These are phyloP conservation scores for Coenonympha glycerion DNA, from an alignment of 2,888 invertebrate species.

Conservation along the genomic window DNA sequence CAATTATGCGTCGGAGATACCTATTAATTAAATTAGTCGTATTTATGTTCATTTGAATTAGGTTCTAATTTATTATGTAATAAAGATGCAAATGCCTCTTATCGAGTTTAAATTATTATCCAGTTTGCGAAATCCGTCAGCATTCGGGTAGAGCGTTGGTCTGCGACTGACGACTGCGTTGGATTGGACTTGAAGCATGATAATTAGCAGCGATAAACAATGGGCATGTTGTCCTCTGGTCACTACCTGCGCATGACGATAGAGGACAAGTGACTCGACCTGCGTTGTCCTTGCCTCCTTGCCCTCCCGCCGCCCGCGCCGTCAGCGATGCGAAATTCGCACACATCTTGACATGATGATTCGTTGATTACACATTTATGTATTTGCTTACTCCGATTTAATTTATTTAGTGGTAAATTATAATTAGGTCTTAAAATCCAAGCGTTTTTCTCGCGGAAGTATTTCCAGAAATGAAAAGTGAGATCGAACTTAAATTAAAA, in stretches of 20 bases:
- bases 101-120: not conserved
- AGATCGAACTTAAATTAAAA: too few relatives aligned
- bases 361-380: constrained; percentile 19
- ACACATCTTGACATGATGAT: constrained; percentile 34
- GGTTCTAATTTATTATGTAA: not conserved
- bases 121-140: constrained; percentile 31
- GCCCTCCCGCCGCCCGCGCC: too few relatives aligned
- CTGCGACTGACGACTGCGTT: constrained; percentile 61
- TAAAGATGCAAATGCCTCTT: not conserved
- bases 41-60: not conserved
- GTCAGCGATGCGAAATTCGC: constrained; percentile 44
- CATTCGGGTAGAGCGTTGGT: constrained; percentile 43
- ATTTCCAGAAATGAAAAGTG: too few relatives aligned
- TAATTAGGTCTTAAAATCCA: too few relatives aligned
- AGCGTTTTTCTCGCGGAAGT: too few relatives aligned
- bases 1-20: not conserved
- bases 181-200: constrained; percentile 69
- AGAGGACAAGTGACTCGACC: constrained; percentile 68
- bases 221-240: constrained; percentile 69
- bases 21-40: not conserved
- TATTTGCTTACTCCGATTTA: constrained; percentile 2
- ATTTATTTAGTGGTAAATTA: too few relatives aligned
- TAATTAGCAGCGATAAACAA: constrained; percentile 74
- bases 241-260: constrained; percentile 71
- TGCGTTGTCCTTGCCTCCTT: constrained; percentile 68